phyloP scores from a whole-genome alignment of 2,888 invertebrate species.

The Stenichneumon culpator region DNA sequence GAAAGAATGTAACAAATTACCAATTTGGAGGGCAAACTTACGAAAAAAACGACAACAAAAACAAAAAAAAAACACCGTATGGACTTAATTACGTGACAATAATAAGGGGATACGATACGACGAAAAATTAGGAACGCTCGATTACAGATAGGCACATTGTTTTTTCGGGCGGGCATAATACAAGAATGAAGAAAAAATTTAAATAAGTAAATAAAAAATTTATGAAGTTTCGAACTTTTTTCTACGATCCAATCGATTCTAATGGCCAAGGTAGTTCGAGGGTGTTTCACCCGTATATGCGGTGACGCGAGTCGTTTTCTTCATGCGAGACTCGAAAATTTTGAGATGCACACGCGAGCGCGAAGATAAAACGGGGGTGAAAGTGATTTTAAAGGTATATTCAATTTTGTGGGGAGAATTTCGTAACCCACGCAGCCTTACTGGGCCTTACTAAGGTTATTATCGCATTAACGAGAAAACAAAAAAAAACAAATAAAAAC shows the following conservation, averaged over 20 bases:
- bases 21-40: slow-evolving; percentile 49
- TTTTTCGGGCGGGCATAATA: slow-evolving; percentile 30
- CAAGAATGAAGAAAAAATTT: slow-evolving; percentile 4
- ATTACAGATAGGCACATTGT: slow-evolving; percentile 38
- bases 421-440: slow-evolving; percentile 84
- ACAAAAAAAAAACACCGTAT: slow-evolving; percentile 62
- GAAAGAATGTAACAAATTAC: slow-evolving; percentile 58
- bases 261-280: slow-evolving; percentile 18
- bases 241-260: slow-evolving; percentile 53
- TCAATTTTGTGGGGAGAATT: slow-evolving; percentile 80
- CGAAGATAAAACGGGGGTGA: slow-evolving; percentile 68
- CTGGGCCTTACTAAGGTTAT: slow-evolving; percentile 85
- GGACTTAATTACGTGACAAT: slow-evolving; percentile 69
- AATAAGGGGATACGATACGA: slow-evolving; percentile 56
- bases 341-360: slow-evolving; percentile 3
- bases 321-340: slow-evolving; percentile 5
- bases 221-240: slow-evolving; percentile 46
- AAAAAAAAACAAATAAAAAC: slow-evolving; percentile 72
- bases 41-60: slow-evolving; percentile 19
- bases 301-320: slow-evolving; percentile 19
- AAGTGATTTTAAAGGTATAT: slow-evolving; percentile 77
- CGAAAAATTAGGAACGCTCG: slow-evolving; percentile 29
- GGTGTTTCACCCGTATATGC: background rate
- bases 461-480: slow-evolving; percentile 82
- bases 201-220: slow-evolving; percentile 11